A percentile compares a stretch with the other conserved stretches of the same genome.
Conservation (phyloP, 2,113 vertebrate species). For the Galbula dea region DNA sequence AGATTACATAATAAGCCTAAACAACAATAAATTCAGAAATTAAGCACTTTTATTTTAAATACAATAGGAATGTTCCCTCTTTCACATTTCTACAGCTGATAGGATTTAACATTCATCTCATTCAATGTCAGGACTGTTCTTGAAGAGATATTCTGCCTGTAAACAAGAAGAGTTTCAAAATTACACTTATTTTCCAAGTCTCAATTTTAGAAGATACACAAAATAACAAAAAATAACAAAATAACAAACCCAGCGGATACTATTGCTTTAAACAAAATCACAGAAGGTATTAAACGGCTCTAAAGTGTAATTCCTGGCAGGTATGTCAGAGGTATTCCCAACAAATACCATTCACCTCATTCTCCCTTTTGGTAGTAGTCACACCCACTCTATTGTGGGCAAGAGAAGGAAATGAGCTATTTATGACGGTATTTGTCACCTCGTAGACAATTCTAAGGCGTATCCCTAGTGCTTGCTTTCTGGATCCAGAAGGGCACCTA, state of each 20-base stretch:
- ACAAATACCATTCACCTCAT: not conserved
- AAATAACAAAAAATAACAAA: not conserved
- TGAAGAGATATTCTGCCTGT: conserved; percentile 84
- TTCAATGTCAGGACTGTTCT: conserved; percentile 69
- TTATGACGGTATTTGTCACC: not conserved
- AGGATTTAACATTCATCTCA: conserved; percentile 20
- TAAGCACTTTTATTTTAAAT: not conserved
- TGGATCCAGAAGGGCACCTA: not conserved
- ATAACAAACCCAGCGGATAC: not conserved
- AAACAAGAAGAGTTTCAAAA: conserved; percentile 27
- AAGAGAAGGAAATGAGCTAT: not conserved
- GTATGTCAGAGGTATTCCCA: not conserved
- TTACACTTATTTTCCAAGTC: not conserved
- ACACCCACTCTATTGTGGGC: accelerated
- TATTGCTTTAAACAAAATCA: not conserved
- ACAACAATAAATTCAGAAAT: not conserved
- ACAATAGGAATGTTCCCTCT: not conserved
- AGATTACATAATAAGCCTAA: not conserved
- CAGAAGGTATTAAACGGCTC: not conserved
- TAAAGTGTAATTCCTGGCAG: not conserved
- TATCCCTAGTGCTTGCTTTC: not conserved
- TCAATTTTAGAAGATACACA: not conserved
- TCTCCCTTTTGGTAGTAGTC: not conserved
- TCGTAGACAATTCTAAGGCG: not conserved
- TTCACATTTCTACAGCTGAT: not conserved